Evolutionary conservation across 1,140 invertebrate genomes (phyloP), one percentile per base, ranked within the genome.

Genomic region (Drusus annulatus): DNA sequence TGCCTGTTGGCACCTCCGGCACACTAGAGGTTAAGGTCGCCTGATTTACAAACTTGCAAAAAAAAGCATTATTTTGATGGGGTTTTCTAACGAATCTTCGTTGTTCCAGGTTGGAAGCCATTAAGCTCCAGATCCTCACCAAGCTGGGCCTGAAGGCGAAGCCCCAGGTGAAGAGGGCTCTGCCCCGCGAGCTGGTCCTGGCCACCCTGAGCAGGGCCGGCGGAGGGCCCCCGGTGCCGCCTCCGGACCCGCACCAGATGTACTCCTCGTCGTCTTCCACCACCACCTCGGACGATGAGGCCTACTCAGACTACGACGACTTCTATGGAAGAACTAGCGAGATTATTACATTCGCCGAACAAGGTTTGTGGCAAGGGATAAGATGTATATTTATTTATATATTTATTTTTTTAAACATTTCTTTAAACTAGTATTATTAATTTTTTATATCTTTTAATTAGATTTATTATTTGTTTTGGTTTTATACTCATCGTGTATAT

Each of bases 71-170:
- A n/a, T n/a, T n/a, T n/a, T n/a, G n/a, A n/a, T n/a, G n/a, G n/a
- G 5, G 8, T 36, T 36, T 8, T 8, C 5, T 36, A 36, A 36
- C 5, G 5, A 36, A 8, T 36, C 31, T 0, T 7, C 31, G 8
- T 36, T 36, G 31, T 36, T 36, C 31, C 79, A 83, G 94, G 71
- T 92, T 95, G 52, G 94, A 96, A 85, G 94, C 94, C 80, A 94
- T 96, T 10, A 96, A 96, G 85, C 92, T 95, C 83, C 94, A 96
- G 87, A 96, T 96, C 17, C 85, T 96, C 68, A 93, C 93, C 86
- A 96, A 96, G 85, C 85, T 96, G 58, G 87, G 94, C 76, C 85
- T 96, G 1, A 94, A 92, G 58, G 93, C 93, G 85, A 93, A 93
- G 79, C 95, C 95, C 7, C 90, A 91, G 58, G 90, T 92, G 2